Conservation (phyloP, 2,113 vertebrate genomes). For the Anguilla japonica region DNA sequence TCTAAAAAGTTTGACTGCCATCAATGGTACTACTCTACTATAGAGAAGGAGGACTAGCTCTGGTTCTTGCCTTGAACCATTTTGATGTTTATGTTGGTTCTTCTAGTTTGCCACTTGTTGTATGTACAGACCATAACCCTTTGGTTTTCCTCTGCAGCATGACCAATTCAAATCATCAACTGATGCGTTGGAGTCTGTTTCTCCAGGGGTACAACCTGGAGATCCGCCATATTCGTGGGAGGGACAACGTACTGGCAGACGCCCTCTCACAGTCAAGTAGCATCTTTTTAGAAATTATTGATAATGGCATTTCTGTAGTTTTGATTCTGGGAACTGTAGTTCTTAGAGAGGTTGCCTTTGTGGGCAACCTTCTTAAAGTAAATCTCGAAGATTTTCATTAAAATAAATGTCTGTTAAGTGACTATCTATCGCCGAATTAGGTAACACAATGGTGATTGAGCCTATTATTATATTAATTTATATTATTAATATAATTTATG, state of each 20-base stretch:
- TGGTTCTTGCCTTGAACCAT: background rate
- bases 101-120: background rate
- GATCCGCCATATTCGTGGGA: background rate
- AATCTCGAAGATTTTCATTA: no score
- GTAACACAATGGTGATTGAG: no score
- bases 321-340: no score
- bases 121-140: constrained; percentile 14
- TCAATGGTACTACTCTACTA: background rate
- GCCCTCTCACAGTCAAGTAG: background rate
- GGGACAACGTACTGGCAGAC: background rate
- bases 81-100: constrained; percentile 9
- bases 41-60: constrained; percentile 17
- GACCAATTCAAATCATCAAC: background rate
- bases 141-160: constrained; percentile 1
- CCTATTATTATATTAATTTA: no score
- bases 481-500: no score
- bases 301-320: no score
- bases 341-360: no score
- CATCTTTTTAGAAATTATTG: no score
- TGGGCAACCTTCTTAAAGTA: no score
- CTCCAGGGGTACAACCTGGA: background rate
- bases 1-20: constrained; percentile 14
- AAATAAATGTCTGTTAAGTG: no score
- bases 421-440: no score
- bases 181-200: constrained; percentile 12